phyloP scores from a whole-genome alignment of 2,888 invertebrate genomes.

The Anodontia alba region DNA sequence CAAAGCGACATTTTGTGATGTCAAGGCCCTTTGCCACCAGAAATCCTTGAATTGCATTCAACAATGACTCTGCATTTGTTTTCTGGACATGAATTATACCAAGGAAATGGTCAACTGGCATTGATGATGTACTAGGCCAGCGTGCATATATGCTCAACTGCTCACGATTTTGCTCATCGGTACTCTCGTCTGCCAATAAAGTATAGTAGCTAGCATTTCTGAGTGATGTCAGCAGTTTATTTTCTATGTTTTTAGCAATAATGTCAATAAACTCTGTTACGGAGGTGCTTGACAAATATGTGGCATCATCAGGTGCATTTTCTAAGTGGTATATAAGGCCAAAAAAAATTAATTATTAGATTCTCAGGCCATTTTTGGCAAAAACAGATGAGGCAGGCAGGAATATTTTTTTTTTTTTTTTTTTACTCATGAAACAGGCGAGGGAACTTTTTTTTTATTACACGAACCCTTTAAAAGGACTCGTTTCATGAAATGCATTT shows the following conservation, averaged over 20 bases:
- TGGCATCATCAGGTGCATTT: slow-evolving; percentile 16
- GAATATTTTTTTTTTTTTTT: too few species aligned
- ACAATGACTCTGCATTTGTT: slow-evolving; percentile 15
- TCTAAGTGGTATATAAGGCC: too few species aligned
- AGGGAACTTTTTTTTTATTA: too few species aligned
- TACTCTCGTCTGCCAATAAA: slow-evolving; percentile 28
- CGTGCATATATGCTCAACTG: slow-evolving; percentile 10
- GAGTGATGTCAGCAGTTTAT: slow-evolving; percentile 11
- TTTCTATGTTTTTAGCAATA: slow-evolving; percentile 28
- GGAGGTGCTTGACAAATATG: slow-evolving; percentile 25
- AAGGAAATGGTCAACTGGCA: not conserved
- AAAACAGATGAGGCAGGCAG: too few species aligned
- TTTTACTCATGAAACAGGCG: too few species aligned
- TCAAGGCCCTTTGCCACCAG: not conserved
- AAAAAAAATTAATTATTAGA: too few species aligned
- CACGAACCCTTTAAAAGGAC: too few species aligned
- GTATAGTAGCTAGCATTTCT: slow-evolving; percentile 15
- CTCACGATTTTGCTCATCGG: slow-evolving; percentile 28
- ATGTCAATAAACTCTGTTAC: slow-evolving; percentile 33
- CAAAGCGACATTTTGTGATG: slow-evolving; percentile 6
- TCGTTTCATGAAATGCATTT: too few species aligned
- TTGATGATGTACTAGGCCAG: not conserved
- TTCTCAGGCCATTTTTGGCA: too few species aligned
- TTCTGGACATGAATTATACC: slow-evolving; percentile 17
- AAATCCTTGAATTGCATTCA: slow-evolving; percentile 18